Percentiles rank a stretch among this genome's conserved stretches.
phyloP scores from a whole-genome alignment of 2,797 vertebrate genomes.

The Chaenodraco wilsoni region DNA sequence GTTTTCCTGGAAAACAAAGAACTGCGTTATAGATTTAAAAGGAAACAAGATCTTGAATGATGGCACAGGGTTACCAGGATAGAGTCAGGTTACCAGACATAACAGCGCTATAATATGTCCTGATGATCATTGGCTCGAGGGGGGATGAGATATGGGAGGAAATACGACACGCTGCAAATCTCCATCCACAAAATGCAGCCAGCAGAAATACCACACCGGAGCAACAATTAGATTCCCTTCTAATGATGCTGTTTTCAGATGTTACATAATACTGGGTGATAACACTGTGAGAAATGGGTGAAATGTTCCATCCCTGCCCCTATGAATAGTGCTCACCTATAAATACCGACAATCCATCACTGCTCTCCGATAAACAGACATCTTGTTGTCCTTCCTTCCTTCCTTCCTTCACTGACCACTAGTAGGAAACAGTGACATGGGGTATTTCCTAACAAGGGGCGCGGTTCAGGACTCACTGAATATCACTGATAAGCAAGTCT shows the following conservation, averaged over 20 bases:
- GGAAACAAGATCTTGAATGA: slow-evolving; percentile 16
- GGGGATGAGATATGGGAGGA: slow-evolving; percentile 49
- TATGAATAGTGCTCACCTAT: slow-evolving; percentile 30
- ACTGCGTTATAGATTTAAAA: background rate
- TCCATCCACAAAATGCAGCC: slow-evolving; percentile 26
- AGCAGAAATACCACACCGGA: slow-evolving; percentile 2
- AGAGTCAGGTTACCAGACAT: slow-evolving; percentile 53
- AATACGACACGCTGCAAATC: slow-evolving; percentile 53
- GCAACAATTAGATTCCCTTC: slow-evolving; percentile 43
- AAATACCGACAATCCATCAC: slow-evolving; percentile 37
- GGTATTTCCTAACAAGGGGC: slow-evolving; percentile 57
- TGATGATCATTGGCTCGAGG: slow-evolving; percentile 12
- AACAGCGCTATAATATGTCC: slow-evolving; percentile 6
- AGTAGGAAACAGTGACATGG: slow-evolving; percentile 51
- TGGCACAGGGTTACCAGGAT: background rate
- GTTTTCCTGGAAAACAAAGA: background rate
- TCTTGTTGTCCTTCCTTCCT: slow-evolving; percentile 57
- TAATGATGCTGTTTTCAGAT: slow-evolving; percentile 26
- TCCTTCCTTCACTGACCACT: slow-evolving; percentile 45
- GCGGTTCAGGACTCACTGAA: slow-evolving; percentile 7
- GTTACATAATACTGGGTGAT: slow-evolving; percentile 35
- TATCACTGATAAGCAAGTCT: slow-evolving; percentile 36
- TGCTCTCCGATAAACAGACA: slow-evolving; percentile 57
- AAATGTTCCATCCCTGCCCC: slow-evolving; percentile 41
- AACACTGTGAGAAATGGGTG: slow-evolving; percentile 30